Evolutionary conservation across 2,113 vertebrate genomes (phyloP).

Genomic region (Myotis yumanensis): DNA sequence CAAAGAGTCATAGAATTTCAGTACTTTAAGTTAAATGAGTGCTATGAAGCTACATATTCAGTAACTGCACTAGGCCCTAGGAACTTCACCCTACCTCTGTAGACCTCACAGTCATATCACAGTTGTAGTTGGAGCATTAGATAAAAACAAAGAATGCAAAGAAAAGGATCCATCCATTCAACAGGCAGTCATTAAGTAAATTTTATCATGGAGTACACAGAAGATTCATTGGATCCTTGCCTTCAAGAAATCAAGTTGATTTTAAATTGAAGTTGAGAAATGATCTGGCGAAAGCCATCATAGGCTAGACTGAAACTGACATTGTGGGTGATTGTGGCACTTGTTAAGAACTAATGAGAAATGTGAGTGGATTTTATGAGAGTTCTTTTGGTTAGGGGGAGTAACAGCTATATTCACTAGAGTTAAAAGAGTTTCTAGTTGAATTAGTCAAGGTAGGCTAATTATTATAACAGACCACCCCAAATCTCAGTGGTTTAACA

Average conservation of each 20-base stretch:
- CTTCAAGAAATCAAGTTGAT: constrained; percentile 27
- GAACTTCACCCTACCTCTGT: background rate
- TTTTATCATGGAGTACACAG: background rate
- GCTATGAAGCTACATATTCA: background rate
- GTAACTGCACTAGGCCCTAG: background rate
- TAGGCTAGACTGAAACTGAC: background rate
- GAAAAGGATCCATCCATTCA: background rate
- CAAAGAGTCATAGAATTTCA: background rate
- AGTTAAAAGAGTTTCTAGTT: background rate
- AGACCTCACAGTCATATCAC: background rate
- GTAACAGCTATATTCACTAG: background rate
- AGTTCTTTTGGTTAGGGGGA: background rate
- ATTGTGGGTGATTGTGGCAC: background rate
- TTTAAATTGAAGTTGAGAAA: constrained; percentile 20
- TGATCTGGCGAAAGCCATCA: background rate
- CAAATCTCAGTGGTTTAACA: background rate
- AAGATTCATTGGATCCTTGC: background rate
- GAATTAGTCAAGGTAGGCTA: background rate
- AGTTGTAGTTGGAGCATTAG: background rate
- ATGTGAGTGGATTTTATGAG: background rate
- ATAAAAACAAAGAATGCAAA: background rate
- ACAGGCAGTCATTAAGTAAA: background rate
- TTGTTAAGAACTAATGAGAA: background rate
- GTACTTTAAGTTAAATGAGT: background rate
- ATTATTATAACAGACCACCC: background rate